Evolutionary conservation across 2,113 vertebrate genomes (phyloP).

Genomic region (Ceyx cyanopectus): DNA sequence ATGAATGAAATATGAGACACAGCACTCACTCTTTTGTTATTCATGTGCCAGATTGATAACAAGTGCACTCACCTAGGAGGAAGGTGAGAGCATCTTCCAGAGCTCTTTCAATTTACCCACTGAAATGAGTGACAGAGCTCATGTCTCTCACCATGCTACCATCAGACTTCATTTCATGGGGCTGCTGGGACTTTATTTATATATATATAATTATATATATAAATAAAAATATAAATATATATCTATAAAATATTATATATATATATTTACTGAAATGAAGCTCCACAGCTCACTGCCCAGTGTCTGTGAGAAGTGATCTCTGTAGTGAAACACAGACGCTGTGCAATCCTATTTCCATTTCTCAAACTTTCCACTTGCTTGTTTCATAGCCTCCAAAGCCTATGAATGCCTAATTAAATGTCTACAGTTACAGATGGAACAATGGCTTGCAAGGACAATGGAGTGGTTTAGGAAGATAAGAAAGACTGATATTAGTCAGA

Average conservation of each 20-base stretch:
- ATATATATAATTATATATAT: too few species aligned
- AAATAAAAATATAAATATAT: too few species aligned
- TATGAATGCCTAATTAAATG: not conserved
- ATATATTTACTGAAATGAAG: not conserved
- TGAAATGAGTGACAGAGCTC: not conserved
- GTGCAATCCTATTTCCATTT: not conserved
- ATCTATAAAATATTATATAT: too few species aligned
- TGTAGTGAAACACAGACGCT: not conserved
- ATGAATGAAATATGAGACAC: not conserved
- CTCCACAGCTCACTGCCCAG: not conserved
- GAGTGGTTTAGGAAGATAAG: conserved; percentile 15
- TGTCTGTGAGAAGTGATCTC: not conserved
- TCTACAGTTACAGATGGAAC: not conserved
- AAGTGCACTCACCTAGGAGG: not conserved
- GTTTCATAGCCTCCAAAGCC: not conserved
- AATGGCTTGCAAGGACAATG: conserved; percentile 16
- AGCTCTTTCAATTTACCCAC: not conserved
- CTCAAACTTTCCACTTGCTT: conserved; percentile 34
- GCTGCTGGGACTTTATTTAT: not conserved
- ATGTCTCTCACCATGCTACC: not conserved
- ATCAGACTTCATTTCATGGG: not conserved
- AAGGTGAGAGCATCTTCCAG: not conserved
- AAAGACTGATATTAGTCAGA: conserved; percentile 26
- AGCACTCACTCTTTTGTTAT: not conserved
- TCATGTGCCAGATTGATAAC: not conserved